These are phyloP conservation scores for Troides helena DNA, from an alignment of 2,888 invertebrate species.

Conservation along the genomic window DNA sequence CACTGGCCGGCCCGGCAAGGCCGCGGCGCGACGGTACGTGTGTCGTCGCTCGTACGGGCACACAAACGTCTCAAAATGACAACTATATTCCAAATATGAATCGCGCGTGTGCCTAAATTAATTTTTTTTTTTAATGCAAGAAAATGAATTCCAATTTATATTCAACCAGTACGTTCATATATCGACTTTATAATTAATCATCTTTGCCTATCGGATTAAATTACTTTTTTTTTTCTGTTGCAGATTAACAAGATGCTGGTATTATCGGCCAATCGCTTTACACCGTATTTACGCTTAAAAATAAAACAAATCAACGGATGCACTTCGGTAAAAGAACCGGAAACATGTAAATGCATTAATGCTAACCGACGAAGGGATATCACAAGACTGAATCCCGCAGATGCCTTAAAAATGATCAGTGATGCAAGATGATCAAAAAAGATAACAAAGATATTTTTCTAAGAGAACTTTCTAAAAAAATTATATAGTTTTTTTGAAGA, in stretches of 20 bases:
- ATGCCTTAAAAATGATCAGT: constrained; percentile 66
- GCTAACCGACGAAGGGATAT: constrained; percentile 34
- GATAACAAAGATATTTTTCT: constrained; percentile 48
- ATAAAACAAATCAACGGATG: constrained; percentile 19
- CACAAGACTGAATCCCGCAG: constrained; percentile 61
- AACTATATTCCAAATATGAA: constrained; percentile 53
- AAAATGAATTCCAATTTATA: constrained; percentile 28
- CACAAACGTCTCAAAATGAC: constrained; percentile 47
- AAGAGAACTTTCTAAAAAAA: constrained; percentile 45
- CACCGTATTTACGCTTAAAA: constrained; percentile 37
- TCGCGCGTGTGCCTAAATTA: constrained; percentile 38
- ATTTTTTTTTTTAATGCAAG: constrained; percentile 26
- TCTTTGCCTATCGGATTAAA: constrained; percentile 16
- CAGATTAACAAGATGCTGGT: constrained; percentile 70
- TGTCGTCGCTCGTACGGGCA: constrained; percentile 41
- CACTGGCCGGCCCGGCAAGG: constrained; percentile 72
- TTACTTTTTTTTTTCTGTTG: constrained; percentile 45
- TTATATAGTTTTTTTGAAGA: constrained; percentile 50
- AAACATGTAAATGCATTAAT: constrained; percentile 46
- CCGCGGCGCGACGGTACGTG: constrained; percentile 63
- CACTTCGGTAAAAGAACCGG: constrained; percentile 35
- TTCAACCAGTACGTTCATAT: constrained; percentile 15
- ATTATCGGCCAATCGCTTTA: constrained; percentile 45
- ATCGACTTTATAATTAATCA: constrained; percentile 22
- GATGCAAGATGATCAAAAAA: constrained; percentile 60